These are phyloP conservation scores for Upupa epops DNA, from an alignment of 2,113 vertebrate species.

Conservation along the genomic window DNA sequence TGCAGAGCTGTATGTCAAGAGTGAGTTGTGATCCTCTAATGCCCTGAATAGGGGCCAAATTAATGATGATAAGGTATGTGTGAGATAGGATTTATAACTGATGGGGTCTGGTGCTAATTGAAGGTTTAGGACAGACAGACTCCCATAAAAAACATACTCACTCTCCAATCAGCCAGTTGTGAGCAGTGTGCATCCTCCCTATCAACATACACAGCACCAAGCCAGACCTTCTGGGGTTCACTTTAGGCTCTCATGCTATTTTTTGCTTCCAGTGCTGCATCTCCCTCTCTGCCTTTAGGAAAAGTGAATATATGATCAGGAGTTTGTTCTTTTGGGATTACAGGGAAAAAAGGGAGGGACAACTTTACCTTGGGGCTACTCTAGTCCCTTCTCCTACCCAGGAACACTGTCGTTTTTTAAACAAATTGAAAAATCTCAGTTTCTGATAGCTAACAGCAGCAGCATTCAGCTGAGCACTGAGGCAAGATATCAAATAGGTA, in stretches of 20 bases:
- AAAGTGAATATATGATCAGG: neutral
- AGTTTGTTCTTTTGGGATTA: neutral
- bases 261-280: neutral
- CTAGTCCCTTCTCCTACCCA: neutral
- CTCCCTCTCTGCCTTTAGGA: neutral
- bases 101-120: neutral
- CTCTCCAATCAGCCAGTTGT: neutral
- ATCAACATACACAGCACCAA: neutral
- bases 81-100: neutral
- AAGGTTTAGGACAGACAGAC: neutral
- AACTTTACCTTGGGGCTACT: neutral
- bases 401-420: neutral
- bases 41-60: neutral
- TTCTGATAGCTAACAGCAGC: neutral
- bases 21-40: neutral
- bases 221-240: slow-evolving; percentile 36
- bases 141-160: neutral
- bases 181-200: neutral
- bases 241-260: neutral
- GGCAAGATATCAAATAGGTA: neutral
- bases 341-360: neutral
- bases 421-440: neutral
- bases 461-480: neutral
- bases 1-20: neutral
- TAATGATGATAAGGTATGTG: neutral